Conservation (phyloP, 1,140 invertebrate genomes). For the Yoshiicerus persimilis region DNA sequence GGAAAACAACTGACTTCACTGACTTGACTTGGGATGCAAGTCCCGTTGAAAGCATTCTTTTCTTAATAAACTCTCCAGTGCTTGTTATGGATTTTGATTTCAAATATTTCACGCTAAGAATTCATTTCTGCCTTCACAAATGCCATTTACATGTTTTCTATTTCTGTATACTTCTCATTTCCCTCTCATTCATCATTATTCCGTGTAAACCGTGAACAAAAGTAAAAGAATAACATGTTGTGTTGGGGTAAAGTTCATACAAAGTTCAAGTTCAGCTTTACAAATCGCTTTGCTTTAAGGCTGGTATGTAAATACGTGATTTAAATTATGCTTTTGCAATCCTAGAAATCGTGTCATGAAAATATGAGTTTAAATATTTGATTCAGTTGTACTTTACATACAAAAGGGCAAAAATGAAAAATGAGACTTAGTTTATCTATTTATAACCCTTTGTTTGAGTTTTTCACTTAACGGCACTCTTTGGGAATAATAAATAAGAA, state of each 20-base stretch:
- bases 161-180: neutral
- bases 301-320: too few relatives aligned
- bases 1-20: too few relatives aligned
- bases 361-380: neutral
- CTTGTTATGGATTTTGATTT: neutral
- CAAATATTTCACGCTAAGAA: neutral
- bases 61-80: neutral
- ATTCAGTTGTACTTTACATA: neutral
- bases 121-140: neutral
- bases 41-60: slow-evolving; percentile 1
- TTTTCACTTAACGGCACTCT: neutral
- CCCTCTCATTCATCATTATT: neutral
- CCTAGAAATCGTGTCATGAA: neutral
- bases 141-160: neutral
- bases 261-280: too few relatives aligned
- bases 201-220: neutral
- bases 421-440: too few relatives aligned
- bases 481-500: neutral
- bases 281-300: too few relatives aligned
- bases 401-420: too few relatives aligned
- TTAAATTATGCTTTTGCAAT: too few relatives aligned
- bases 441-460: neutral
- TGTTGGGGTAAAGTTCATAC: neutral
- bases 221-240: too few relatives aligned
- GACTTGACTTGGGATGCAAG: neutral